Conservation (phyloP, 2,113 vertebrate species). For the Rhabdomys dilectus region DNA sequence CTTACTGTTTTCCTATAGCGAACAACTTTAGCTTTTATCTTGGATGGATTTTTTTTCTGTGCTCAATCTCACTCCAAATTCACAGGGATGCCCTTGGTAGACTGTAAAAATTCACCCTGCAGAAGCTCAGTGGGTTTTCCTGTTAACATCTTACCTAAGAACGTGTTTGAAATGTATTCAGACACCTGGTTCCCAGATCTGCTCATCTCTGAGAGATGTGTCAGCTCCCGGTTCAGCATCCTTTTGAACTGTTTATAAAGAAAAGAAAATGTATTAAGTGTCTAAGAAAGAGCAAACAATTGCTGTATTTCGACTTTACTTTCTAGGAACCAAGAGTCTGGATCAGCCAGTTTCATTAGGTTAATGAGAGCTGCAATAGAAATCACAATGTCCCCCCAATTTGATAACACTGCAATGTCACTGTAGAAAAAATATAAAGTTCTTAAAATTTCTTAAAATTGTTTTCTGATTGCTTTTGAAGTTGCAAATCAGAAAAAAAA, state of each 20-base stretch:
- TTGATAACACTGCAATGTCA: not conserved
- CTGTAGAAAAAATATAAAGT: not conserved
- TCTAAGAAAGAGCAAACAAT: not conserved
- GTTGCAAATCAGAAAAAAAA: slow-evolving; percentile 34
- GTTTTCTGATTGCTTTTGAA: slow-evolving; percentile 49
- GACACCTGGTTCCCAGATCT: slow-evolving; percentile 99
- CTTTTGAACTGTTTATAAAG: slow-evolving; percentile 94
- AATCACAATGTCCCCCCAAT: not conserved
- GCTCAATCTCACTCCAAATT: not conserved
- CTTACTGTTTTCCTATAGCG: not conserved
- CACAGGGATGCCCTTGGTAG: not conserved
- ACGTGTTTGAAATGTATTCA: slow-evolving; percentile 99
- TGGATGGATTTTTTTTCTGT: slow-evolving; percentile 5
- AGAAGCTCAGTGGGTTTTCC: not conserved
- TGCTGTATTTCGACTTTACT: slow-evolving; percentile 39
- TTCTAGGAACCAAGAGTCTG: slow-evolving; percentile 22
- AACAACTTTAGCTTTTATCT: slow-evolving; percentile 36
- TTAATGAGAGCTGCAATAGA: not conserved
- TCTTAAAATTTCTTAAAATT: slow-evolving; percentile 50
- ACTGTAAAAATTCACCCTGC: not conserved
- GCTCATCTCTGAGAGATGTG: slow-evolving; percentile 99
- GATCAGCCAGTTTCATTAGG: not conserved
- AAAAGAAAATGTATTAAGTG: slow-evolving; percentile 70
- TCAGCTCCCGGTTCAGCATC: slow-evolving; percentile 98
- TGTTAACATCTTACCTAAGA: slow-evolving; percentile 92